Evolutionary conservation across 64 coral and sea anemone species (phyloP).

Genomic region (Cladopsammia gracilis): DNA sequence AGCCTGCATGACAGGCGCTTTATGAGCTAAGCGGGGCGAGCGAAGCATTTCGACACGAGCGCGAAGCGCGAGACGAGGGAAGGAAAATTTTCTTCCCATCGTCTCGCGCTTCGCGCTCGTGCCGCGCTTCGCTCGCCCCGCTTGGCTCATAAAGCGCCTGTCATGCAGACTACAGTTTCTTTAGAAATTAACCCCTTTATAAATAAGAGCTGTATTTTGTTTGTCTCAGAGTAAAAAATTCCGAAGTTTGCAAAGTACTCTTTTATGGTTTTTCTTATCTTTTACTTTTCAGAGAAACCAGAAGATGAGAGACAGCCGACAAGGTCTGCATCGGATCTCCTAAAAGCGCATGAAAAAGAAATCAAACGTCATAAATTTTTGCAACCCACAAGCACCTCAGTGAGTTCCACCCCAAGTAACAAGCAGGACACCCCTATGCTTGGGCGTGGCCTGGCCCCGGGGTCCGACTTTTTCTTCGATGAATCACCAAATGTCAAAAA

Average conservation of each 20-base stretch:
- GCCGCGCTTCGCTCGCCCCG: no score
- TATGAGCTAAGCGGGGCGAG: no score
- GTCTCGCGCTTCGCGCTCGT: no score
- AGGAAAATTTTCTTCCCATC: no score
- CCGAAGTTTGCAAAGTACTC: neutral
- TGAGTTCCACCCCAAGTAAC: neutral
- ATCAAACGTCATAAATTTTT: neutral
- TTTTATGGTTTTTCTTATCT: neutral
- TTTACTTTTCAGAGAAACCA: neutral
- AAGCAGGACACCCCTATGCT: slow-evolving; percentile 17
- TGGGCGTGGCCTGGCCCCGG: slow-evolving; percentile 42
- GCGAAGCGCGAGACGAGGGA: no score
- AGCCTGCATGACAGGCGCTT: no score
- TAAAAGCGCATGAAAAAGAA: slow-evolving; percentile 44
- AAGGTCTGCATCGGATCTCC: slow-evolving; percentile 56
- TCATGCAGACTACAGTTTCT: no score
- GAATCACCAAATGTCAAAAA: slow-evolving; percentile 18
- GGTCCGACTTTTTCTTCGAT: slow-evolving; percentile 46
- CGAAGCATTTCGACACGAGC: no score
- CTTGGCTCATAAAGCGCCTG: no score
- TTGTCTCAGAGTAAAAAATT: no score
- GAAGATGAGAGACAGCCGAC: slow-evolving; percentile 11
- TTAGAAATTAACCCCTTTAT: no score
- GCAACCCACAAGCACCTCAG: neutral
- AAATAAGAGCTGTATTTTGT: no score